Base-by-base conservation (phyloP, 1,140 invertebrate species). In the Drosophila mauritiana region DNA sequence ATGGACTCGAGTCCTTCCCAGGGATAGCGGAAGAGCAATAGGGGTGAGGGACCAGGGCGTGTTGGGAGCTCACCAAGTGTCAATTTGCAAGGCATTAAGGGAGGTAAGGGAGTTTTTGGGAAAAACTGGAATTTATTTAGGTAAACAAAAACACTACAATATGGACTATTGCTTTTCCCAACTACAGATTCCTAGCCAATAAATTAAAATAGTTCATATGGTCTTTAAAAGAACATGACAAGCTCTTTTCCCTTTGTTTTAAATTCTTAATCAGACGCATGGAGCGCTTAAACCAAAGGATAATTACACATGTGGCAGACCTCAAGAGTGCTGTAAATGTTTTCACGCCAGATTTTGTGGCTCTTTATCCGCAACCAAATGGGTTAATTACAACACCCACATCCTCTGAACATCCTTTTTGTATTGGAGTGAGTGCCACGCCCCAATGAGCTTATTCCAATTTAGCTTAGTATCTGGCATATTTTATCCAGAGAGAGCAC, bases 1-100 rank as follows among this genome's bases (percentile, higher is more conserved):
- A 90, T 80, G 85, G 61, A 84, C 80, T 58, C 55, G 36, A 64
- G 58, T 62, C 54, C 17, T 22, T 20, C 8, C 36, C 45, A 36
- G 56, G 63, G 6, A 7, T 25, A 27, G 22, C 54, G 17, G 15
- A 42, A 17, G 2, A 17, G 40, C 12, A 4, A 5, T 13, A 4
- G 15, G 3, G 15, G 5, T 1, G 46, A 27, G 6, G 25, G 13
- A 27, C n/a, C 1, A 2, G n/a, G 3, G 17, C 37, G 17, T 13
- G 17, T 27, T 46, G 57, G 63, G 13, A 42, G 11, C 55, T 25
- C 20, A 39, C 49, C 75, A 88, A 88, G 84, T 89, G 84, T 80
- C 84, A 89, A 89, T 89, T 89, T 89, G 85, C 84, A 75, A 84
- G 64, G 73, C 77, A 90, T 89, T 90, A 90, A 57, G 68, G 70